Base-by-base conservation (phyloP, 2,113 vertebrate species). In the Oncorhynchus clarkii region DNA sequence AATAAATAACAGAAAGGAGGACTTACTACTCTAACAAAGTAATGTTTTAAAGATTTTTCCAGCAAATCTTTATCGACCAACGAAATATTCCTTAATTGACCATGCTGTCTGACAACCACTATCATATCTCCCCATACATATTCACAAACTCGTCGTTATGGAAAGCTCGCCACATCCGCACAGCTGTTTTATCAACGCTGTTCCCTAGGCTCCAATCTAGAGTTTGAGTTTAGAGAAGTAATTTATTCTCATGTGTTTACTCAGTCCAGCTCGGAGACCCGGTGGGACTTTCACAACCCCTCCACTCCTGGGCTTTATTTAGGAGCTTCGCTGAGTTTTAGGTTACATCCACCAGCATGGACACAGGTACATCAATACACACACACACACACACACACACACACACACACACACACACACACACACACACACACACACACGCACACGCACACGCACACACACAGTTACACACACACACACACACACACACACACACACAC, bases 201-300 rank as follows among this genome's bases (percentile, higher is more conserved):
- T 24, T 75, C 69, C 68, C 84, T 26, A 59, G 66, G 67, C 57
- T 77, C 73, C 9, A 80, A 73, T 73, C 70, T 71, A 54, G 59
- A 71, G 48, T 67, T 74, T 3, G 75, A 27, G 24, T 78, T 78
- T 57, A 75, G 71, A 60, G 75, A 75, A 77, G 70, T 72, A 73
- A 84, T 85, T 76, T 5, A 74, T 78, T 82, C 70, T 76, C 16
- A 0, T 68, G 22, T 60, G 49, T 62, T 65, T 70, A 69, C 49
- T 79, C 54, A 51, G 29, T 76, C 14, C 39, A 74, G 70, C 54
- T 77, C 4, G 51, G 74, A 66, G 29, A 51, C 83, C 81, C 77
- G 67, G 12, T 22, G 65, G 68, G 84, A 72, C 51, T 26, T 80
- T 70, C 49, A 7, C 34, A 34, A 7, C 1, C 49, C 13, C 9